Percentiles rank a stretch among this genome's conserved stretches.
Evolutionary conservation across 2,113 vertebrate genomes (phyloP).

Genomic region (Amphiprion percula): DNA sequence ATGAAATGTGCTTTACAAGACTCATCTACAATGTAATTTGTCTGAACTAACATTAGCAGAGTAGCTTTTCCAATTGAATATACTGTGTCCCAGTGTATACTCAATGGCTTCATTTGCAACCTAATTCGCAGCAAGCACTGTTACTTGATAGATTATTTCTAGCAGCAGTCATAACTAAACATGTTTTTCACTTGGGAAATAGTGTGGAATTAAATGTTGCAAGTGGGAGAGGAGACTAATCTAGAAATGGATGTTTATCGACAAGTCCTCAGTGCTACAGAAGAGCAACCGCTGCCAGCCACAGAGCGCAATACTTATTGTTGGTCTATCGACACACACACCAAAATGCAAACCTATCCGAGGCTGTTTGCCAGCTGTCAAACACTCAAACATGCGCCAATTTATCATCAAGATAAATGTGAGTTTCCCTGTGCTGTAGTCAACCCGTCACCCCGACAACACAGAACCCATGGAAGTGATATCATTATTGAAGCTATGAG

Average conservation of each 20-base stretch:
- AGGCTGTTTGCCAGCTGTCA: slow-evolving; percentile 66
- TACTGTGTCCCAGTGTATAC: slow-evolving; percentile 6
- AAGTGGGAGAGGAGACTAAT: slow-evolving; percentile 58
- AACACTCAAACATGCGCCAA: slow-evolving; percentile 52
- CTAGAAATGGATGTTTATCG: slow-evolving; percentile 68
- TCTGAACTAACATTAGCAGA: slow-evolving; percentile 21
- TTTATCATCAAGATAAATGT: slow-evolving; percentile 78
- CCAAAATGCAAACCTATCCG: slow-evolving; percentile 34
- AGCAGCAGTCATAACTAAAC: slow-evolving; percentile 22
- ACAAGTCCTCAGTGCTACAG: slow-evolving; percentile 60
- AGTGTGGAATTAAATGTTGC: slow-evolving; percentile 56
- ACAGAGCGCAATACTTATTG: slow-evolving; percentile 43
- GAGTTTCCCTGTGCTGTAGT: slow-evolving; percentile 53
- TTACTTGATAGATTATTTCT: slow-evolving; percentile 27
- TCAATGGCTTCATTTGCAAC: slow-evolving; percentile 32
- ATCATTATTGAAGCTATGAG: slow-evolving; percentile 65
- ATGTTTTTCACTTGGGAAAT: slow-evolving; percentile 48
- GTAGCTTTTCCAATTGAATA: slow-evolving; percentile 32
- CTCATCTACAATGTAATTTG: slow-evolving; percentile 11
- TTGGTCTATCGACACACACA: slow-evolving; percentile 36
- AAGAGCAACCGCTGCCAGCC: slow-evolving; percentile 61
- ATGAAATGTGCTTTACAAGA: not conserved
- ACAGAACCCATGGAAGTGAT: slow-evolving; percentile 60
- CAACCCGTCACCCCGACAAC: slow-evolving; percentile 60
- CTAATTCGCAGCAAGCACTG: slow-evolving; percentile 41